A percentile compares a stretch with the other conserved stretches of the same genome.
phyloP scores from a whole-genome alignment of 2,797 vertebrate species.

The Lagocephalus sceleratus region DNA sequence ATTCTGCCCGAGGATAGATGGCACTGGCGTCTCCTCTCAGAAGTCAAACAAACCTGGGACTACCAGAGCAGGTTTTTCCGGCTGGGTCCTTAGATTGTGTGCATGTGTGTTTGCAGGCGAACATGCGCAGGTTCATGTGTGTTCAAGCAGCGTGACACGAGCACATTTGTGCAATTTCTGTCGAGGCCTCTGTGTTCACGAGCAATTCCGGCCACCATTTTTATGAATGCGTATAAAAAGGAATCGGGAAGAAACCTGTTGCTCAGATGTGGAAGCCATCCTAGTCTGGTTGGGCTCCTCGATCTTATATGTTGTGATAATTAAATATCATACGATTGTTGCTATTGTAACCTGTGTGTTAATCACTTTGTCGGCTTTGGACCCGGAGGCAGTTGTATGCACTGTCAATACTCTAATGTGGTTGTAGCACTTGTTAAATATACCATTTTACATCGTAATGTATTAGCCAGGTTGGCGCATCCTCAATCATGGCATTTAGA shows the following conservation, averaged over 20 bases:
- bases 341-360: too few relatives aligned
- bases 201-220: conserved; percentile 1
- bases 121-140: conserved; percentile 1
- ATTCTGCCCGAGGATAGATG: conserved; percentile 47
- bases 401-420: neutral
- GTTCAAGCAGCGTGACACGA: conserved; percentile 23
- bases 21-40: conserved; percentile 60
- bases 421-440: conserved; percentile 8
- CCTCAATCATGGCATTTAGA: neutral
- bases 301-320: too few relatives aligned
- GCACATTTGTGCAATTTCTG: conserved; percentile 31
- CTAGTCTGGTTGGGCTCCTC: too few relatives aligned
- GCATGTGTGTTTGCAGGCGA: neutral
- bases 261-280: too few relatives aligned
- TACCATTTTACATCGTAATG: conserved; percentile 26
- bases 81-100: conserved; percentile 34
- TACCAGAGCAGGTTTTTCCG: conserved; percentile 69
- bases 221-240: too few relatives aligned
- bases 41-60: conserved; percentile 70
- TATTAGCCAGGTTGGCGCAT: conserved; percentile 17
- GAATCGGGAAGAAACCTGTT: too few relatives aligned
- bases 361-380: too few relatives aligned
- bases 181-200: conserved; percentile 11
- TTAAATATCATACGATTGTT: too few relatives aligned
- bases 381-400: too few relatives aligned